phyloP scores from a whole-genome alignment of 2,113 vertebrate genomes.

The Agelaius phoeniceus region DNA sequence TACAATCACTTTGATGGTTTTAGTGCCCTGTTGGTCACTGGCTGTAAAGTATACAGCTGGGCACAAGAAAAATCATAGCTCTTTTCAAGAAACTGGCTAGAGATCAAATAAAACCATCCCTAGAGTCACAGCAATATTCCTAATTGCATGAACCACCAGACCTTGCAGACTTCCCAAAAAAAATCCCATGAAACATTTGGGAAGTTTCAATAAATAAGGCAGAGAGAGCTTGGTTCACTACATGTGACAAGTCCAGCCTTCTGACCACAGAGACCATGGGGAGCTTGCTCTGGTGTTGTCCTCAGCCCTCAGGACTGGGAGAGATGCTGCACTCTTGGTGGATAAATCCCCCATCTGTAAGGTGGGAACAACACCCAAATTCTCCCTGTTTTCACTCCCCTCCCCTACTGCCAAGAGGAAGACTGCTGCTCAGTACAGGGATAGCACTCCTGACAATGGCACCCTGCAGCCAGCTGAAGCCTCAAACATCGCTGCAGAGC shows the following conservation, averaged over 20 bases:
- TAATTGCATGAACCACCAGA: background rate
- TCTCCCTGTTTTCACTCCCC: background rate
- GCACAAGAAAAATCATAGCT: background rate
- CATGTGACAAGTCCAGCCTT: accelerated
- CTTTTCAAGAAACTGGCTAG: background rate
- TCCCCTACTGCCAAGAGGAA: background rate
- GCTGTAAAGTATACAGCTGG: background rate
- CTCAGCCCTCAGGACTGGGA: background rate
- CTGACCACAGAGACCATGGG: accelerated
- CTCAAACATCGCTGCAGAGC: background rate
- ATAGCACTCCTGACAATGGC: background rate
- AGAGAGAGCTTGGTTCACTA: background rate
- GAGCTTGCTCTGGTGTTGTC: background rate
- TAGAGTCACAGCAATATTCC: background rate
- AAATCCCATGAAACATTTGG: background rate
- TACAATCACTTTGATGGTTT: background rate
- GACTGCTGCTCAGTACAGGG: background rate
- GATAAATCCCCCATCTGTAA: background rate
- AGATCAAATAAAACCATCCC: background rate
- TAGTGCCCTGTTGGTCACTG: background rate
- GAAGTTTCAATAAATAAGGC: background rate
- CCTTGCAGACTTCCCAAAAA: background rate
- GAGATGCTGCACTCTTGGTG: background rate
- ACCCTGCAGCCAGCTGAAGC: background rate
- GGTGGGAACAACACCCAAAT: background rate